Evolutionary conservation across 2,113 vertebrate genomes (phyloP), one percentile per base, ranked within the genome.

Genomic region (Larimichthys polyactis): DNA sequence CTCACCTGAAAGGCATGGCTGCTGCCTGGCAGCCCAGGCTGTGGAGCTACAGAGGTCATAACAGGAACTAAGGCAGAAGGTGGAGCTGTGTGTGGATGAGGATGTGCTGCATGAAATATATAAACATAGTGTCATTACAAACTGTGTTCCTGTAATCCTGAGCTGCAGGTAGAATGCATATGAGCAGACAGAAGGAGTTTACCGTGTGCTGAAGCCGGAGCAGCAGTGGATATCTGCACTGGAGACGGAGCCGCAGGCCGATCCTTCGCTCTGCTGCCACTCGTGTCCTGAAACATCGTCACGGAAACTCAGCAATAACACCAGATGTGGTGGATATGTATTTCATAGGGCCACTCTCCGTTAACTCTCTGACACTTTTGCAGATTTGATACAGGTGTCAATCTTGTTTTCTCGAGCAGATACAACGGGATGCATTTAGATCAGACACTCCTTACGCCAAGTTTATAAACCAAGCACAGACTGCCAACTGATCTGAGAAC

Each of bases 1-100:
- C 27, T 88, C 93, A 99, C 98, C 97, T 99, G 98, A 91, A 99
- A 98, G 68, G 94, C 92, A 16, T 96, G 97, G 63, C 90, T 75
- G 88, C 93, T 94, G 82, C 91, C 93, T 51, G 95, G 83, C 16
- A 96, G 75, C 77, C 94, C 81, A 40, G 96, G 92, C 69, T 96
- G 96, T 3, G 96, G 83, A 9, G 94, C 92, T 3, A 96, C 82
- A 0, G 95, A 78, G 7, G 94, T 79, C 87, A 95, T 82, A 7
- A 95, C 84, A 17, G 97, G 96, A 71, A 97, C 90, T 85, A 99
- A 91, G 86, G 97, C 96, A 71, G 97, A 82, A 43, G 96, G 94
- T 5, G 96, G 78, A 36, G 90, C 80, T 15, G 93, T 78, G 60
- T 91, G 89, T 82, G 95, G 79, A 40, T 92, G 87, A 5, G 93